Evolutionary conservation across 2,888 invertebrate genomes (phyloP).

Genomic region (Phyto melanocephala): DNA sequence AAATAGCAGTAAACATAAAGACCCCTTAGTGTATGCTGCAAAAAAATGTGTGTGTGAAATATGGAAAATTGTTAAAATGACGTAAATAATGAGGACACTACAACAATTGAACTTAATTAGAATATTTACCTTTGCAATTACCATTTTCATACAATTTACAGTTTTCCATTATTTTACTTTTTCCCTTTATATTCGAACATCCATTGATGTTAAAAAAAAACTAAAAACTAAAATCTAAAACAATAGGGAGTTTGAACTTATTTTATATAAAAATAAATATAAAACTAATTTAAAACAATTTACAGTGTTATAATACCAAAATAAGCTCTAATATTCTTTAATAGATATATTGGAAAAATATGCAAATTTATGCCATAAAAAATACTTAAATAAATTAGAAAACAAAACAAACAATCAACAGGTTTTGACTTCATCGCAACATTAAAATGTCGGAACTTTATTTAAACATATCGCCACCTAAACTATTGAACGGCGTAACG

Average conservation of each 20-base stretch:
- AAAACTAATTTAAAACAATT: constrained; percentile 18
- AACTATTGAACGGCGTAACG: no score
- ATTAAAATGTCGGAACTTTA: background rate
- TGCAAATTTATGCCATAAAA: constrained; percentile 1
- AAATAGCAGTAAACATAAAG: no score
- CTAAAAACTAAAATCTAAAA: background rate
- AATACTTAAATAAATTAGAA: constrained; percentile 3
- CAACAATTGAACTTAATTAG: constrained; percentile 36
- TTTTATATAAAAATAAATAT: background rate
- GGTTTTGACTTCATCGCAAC: background rate
- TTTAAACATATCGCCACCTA: no score
- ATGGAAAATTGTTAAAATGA: background rate
- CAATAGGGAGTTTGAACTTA: background rate
- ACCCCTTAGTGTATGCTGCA: background rate
- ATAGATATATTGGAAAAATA: constrained; percentile 18
- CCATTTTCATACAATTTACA: background rate
- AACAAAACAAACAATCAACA: background rate
- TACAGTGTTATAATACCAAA: background rate
- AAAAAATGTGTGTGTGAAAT: background rate
- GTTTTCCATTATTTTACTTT: background rate
- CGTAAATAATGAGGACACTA: constrained; percentile 13
- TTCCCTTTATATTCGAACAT: background rate
- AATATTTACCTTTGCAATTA: constrained; percentile 29
- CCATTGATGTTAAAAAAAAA: background rate
- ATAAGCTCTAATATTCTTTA: constrained; percentile 6